These are phyloP conservation scores for Neoascia interrupta DNA, from an alignment of 2,888 invertebrate genomes.

Conservation along the genomic window DNA sequence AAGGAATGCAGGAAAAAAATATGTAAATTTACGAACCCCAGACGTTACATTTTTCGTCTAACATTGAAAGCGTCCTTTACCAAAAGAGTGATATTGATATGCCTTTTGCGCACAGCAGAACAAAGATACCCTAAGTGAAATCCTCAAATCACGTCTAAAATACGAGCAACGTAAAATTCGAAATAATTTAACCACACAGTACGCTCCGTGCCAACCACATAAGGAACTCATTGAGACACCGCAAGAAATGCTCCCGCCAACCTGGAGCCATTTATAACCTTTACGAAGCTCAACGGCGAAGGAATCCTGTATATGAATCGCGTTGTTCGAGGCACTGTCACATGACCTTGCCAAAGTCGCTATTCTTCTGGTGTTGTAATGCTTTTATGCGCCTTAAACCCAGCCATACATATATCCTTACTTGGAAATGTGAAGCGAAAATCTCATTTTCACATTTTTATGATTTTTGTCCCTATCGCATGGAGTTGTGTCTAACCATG, in stretches of 20 bases:
- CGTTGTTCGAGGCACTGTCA: slow-evolving; percentile 33
- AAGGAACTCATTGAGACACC: no score
- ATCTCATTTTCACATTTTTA: slow-evolving; percentile 68
- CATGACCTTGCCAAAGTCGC: slow-evolving; percentile 63
- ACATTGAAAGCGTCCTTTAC: no score
- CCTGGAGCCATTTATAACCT: slow-evolving; percentile 69
- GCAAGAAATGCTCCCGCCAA: slow-evolving; percentile 58
- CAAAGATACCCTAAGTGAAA: no score
- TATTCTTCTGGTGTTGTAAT: neutral
- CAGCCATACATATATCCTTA: no score
- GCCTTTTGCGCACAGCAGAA: no score
- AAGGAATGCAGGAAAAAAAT: no score
- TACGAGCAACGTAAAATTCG: slow-evolving; percentile 8
- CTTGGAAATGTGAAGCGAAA: slow-evolving; percentile 39
- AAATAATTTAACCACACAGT: slow-evolving; percentile 43
- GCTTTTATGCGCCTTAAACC: slow-evolving; percentile 24
- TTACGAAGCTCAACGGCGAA: slow-evolving; percentile 15
- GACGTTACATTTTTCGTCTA: no score
- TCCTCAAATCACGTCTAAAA: slow-evolving; percentile 21
- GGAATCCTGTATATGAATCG: no score
- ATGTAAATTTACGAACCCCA: no score
- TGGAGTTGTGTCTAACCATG: slow-evolving; percentile 16
- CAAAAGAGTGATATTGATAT: no score
- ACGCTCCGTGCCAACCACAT: no score
- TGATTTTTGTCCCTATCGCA: slow-evolving; percentile 35